A percentile compares a stretch with the other conserved stretches of the same genome.
These are phyloP conservation scores for Phoebastria nigripes DNA, from an alignment of 2,797 vertebrate genomes.

Conservation along the genomic window DNA sequence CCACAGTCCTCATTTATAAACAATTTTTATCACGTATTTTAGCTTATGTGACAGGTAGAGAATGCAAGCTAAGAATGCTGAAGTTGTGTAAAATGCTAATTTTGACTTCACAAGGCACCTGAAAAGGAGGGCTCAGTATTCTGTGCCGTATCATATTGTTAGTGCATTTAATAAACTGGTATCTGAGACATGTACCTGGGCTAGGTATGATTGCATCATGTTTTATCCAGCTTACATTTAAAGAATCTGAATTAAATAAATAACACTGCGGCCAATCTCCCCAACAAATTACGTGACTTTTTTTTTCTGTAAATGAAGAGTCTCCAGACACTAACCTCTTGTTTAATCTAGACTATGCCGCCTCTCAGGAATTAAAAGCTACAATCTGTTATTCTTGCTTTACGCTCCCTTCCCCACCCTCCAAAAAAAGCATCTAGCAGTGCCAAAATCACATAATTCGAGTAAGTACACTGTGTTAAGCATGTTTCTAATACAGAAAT, in stretches of 20 bases:
- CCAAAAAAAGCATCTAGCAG: not conserved
- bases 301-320: not conserved
- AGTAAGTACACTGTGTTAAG: not conserved
- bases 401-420: not conserved
- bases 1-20: not conserved
- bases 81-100: not conserved
- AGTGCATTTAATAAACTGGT: not conserved
- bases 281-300: not conserved
- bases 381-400: not conserved
- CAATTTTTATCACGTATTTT: not conserved
- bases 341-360: not conserved
- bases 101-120: not conserved
- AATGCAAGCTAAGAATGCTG: not conserved
- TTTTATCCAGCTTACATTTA: not conserved
- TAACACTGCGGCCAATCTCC: not conserved
- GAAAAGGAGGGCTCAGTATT: not conserved
- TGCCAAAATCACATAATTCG: not conserved
- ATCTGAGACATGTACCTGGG: not conserved
- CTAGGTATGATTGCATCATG: not conserved
- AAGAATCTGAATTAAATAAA: not conserved
- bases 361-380: conserved; percentile 4
- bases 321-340: not conserved
- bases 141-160: not conserved
- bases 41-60: not conserved
- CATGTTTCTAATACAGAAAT: not conserved